Percentiles rank a stretch among this genome's conserved stretches.
These are phyloP conservation scores for Anser cygnoides DNA, from an alignment of 2,113 vertebrate species.

Conservation along the genomic window DNA sequence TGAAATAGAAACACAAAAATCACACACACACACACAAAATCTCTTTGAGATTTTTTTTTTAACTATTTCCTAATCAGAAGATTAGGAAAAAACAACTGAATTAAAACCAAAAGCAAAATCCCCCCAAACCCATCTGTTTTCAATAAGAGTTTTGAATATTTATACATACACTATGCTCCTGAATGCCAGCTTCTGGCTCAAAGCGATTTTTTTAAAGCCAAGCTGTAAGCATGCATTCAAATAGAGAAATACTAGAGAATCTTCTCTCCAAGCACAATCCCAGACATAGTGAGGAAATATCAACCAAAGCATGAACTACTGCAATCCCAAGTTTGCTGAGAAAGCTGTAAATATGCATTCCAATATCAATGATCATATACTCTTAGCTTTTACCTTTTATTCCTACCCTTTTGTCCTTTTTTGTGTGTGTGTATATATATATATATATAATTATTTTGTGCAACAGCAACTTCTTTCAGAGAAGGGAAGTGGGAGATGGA, in stretches of 20 bases:
- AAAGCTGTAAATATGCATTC: not conserved
- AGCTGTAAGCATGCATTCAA: not conserved
- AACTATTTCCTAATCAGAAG: not conserved
- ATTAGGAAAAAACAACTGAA: not conserved
- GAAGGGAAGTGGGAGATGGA: not conserved
- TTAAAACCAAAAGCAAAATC: not conserved
- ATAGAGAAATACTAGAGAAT: not conserved
- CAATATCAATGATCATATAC: not conserved
- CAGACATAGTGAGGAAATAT: not conserved
- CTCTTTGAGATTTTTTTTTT: rapidly evolving
- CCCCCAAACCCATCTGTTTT: not conserved
- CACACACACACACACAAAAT: not conserved
- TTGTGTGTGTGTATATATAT: not conserved
- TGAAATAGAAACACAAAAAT: not conserved
- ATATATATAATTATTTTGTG: not conserved
- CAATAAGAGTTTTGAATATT: not conserved
- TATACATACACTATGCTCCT: not conserved
- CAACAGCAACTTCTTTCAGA: not conserved
- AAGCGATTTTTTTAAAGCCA: not conserved
- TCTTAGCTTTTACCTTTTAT: not conserved
- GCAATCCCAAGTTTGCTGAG: not conserved
- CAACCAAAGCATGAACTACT: not conserved
- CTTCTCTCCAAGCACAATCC: not conserved
- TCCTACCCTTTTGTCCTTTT: not conserved
- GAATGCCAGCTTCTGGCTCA: not conserved